Conservation (phyloP, 2,113 vertebrate genomes). For the Cyprinodon brontotheroides region DNA sequence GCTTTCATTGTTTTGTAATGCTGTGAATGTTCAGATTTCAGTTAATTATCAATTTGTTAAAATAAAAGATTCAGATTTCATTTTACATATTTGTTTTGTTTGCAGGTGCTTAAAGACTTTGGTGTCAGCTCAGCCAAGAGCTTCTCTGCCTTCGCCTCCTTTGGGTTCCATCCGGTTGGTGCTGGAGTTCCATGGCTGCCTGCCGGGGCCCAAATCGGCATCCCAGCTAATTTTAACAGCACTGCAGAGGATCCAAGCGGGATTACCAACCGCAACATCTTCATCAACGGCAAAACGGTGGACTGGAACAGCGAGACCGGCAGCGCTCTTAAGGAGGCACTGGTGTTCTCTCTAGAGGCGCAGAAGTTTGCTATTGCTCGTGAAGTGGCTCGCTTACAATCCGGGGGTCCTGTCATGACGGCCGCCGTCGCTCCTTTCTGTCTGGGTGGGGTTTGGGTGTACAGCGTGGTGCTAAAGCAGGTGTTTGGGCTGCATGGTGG, state of each 20-base stretch:
- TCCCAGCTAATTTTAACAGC: slow-evolving; percentile 88
- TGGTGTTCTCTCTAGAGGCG: slow-evolving; percentile 83
- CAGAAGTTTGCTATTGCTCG: slow-evolving; percentile 91
- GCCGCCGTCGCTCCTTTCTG: slow-evolving; percentile 83
- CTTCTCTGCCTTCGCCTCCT: slow-evolving; percentile 86
- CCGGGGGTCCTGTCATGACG: slow-evolving; percentile 70
- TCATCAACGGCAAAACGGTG: slow-evolving; percentile 83
- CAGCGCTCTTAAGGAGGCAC: slow-evolving; percentile 77
- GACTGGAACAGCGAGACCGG: slow-evolving; percentile 84
- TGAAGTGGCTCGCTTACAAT: slow-evolving; percentile 84
- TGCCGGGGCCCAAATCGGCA: slow-evolving; percentile 84
- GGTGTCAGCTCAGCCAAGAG: slow-evolving; percentile 58
- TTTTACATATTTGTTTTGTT: neutral
- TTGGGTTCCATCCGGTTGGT: slow-evolving; percentile 88
- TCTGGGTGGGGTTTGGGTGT: slow-evolving; percentile 82
- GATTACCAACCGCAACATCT: slow-evolving; percentile 79
- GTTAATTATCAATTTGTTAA: neutral
- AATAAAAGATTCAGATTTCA: neutral
- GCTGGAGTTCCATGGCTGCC: slow-evolving; percentile 90
- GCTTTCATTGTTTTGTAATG: too few relatives aligned
- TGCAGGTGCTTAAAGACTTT: slow-evolving; percentile 81
- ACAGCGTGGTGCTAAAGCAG: slow-evolving; percentile 82
- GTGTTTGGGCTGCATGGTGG: slow-evolving; percentile 81
- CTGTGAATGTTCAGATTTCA: neutral
- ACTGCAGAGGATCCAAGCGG: slow-evolving; percentile 64